Evolutionary conservation across 2,888 invertebrate genomes (phyloP), one percentile per base, ranked within the genome.

Genomic region (Chouioia cunea): DNA sequence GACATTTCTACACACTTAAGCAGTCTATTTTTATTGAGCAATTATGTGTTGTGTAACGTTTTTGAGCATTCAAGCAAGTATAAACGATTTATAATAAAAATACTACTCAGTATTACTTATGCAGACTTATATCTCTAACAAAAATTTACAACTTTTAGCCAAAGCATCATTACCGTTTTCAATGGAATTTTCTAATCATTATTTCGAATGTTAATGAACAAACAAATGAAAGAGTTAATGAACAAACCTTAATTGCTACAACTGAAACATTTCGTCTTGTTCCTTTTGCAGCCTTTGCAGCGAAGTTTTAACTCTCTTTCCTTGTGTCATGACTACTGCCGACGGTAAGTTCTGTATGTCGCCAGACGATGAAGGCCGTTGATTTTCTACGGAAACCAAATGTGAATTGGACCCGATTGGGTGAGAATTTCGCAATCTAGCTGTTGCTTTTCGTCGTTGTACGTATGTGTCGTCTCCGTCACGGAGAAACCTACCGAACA

Each of bases 221-320:
- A n/a, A n/a, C n/a, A n/a, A n/a, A n/a, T n/a, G n/a, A n/a, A n/a
- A 18, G 18, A 64, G 27, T 47, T 58, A 59, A 36, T n/a, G 6
- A 57, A 71, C 22, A 12, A 65, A 65, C 15, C n/a, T 66, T 68
- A 66, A 75, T 63, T 90, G 93, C 93, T 95, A 96, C 92, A 96
- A 93, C 87, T 96, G 94, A 86, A 95, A 96, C 83, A 96, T 90
- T 84, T 96, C 95, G 80, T 96, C 96, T 83, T 96, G 95, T 81
- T 93, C 91, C 79, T 93, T 90, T 86, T 95, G 94, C 75, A 95
- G 89, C 80, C 93, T 91, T 84, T 93, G 92, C 76, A 96, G 86
- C 4, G 95, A 95, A 75, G 91, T 92, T 83, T 92, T 92, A 23
- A 96, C 92, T 79, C 91, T 91, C 76, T 92, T 90, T 47, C 94